Evolutionary conservation across 2,113 vertebrate species (phyloP), one percentile per base, ranked within the genome.

Genomic region (Lepus europaeus): DNA sequence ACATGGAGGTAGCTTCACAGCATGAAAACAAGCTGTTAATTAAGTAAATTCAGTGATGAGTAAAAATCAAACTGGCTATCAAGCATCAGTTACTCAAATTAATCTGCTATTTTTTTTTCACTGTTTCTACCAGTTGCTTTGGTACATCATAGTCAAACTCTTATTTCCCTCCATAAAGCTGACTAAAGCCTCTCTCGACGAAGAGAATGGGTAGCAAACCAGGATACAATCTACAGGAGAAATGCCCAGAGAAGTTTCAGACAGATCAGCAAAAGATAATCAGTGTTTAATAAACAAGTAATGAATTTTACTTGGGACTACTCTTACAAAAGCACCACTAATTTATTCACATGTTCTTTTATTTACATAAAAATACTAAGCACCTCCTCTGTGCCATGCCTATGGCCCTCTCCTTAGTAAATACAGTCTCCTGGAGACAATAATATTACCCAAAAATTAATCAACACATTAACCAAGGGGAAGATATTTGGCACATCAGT

Each of bases 51-150:
- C 86, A 80, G 63, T 64, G 27, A 83, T 19, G 61, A 23, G 6
- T 39, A 85, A 92, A 94, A 87, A 92, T 82, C 49, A 83, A 94
- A 90, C 39, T 70, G 29, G 51, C 53, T 90, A 66, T 83, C 31
- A 69, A 61, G 39, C 25, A 76, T 91, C 86, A 87, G 56, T 86
- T 92, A 90, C 88, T 86, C 36, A 93, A 92, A 97, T 95, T 79
- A 91, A 76, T 33, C 49, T 89, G 29, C 13, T 87, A 25, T 64
- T 77, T 68, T n/a, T n/a, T 91, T 49, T 51, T 94, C 39, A 95
- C 53, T 85, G 6, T 90, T 95, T 91, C 51, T 87, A 89, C 6
- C 22, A 86, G 13, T 86, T 81, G 45, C n/a, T 87, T 82, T 86
- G 16, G 8, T 29, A 80, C 70, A 69, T 61, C 80, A 4, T 49